These are phyloP conservation scores for Amblyopsis hoosieri DNA, from an alignment of 2,797 vertebrate species.

Conservation along the genomic window DNA sequence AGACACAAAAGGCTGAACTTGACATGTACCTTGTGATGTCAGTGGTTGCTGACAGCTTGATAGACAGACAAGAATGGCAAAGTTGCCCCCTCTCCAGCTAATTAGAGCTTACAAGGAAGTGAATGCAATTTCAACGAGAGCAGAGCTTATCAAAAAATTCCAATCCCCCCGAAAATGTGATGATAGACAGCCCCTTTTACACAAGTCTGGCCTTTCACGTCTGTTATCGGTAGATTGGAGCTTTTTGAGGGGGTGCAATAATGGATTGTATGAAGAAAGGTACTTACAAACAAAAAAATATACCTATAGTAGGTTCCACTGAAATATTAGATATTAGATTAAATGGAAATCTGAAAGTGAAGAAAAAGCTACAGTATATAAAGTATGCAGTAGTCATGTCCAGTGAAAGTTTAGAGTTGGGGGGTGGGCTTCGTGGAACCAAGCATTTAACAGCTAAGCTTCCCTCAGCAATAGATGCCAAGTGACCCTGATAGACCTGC, in stretches of 20 bases:
- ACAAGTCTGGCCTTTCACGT: slow-evolving; percentile 53
- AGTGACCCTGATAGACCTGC: slow-evolving; percentile 65
- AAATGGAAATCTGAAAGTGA: slow-evolving; percentile 27
- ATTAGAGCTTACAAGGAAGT: slow-evolving; percentile 87
- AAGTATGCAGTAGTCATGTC: slow-evolving; percentile 40
- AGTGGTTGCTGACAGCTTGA: slow-evolving; percentile 83
- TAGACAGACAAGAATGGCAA: slow-evolving; percentile 82
- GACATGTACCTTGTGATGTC: slow-evolving; percentile 89
- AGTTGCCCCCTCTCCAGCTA: slow-evolving; percentile 78
- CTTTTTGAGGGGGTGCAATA: slow-evolving; percentile 46
- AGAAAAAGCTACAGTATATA: slow-evolving; percentile 28
- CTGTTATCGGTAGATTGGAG: slow-evolving; percentile 57
- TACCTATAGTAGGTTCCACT: slow-evolving; percentile 25
- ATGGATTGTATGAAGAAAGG: slow-evolving; percentile 28
- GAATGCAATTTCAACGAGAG: slow-evolving; percentile 79
- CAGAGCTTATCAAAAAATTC: slow-evolving; percentile 68
- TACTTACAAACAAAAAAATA: no score
- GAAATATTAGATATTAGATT: slow-evolving; percentile 35
- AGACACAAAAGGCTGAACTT: slow-evolving; percentile 82
- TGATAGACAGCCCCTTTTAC: slow-evolving; percentile 69
- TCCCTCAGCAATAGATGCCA: slow-evolving; percentile 56
- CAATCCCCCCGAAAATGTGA: slow-evolving; percentile 70
- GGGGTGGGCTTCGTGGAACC: slow-evolving; percentile 46
- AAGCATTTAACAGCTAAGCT: slow-evolving; percentile 62
- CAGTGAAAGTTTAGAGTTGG: slow-evolving; percentile 48